Base-by-base conservation (phyloP, 2,113 vertebrate genomes). In the Castor canadensis region DNA sequence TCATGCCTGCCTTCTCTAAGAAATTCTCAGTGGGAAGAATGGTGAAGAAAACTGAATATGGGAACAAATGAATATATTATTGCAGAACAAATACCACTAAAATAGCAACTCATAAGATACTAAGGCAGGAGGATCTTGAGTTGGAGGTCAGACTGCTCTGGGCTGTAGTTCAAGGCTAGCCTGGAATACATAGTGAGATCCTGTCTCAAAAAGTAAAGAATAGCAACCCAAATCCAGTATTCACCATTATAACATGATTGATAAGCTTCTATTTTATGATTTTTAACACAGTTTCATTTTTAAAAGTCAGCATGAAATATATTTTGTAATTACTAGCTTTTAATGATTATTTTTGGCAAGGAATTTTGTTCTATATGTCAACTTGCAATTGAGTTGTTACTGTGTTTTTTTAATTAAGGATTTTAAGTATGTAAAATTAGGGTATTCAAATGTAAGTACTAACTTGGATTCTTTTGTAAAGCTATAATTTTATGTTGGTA, bases 341-440 rank as follows among this genome's bases (percentile, higher is more conserved):
- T 96, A 96, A 95, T 95, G 49, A 89, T 92, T 92, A 54, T 90
- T 96, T 96, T 88, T 88, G 77, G 62, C n/a, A 94, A 95, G 24
- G 58, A 91, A 86, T 60, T 93, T 92, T 94, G 30, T 75, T 45
- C 66, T 96, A 5, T 72, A 96, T 97, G 49, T 94, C 45, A 96
- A 95, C 82, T 91, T 96, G 60, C 69, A 95, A 93, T 93, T 92
- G 38, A 79, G 11, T 76, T 96, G 91, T 96, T 95, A 35, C 60
- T 92, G 32, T 38, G 56, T 75, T 66, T 76, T 77, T 93, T 92
- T 90, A 96, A 96, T 95, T 95, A 93, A 85, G 35, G 77, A 77
- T 45, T 86, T 94, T 71, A 96, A 88, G 76, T 82, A 47, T 89
- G 58, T 87, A 92, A 95, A 95, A 97, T 98, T 97, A 96, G 85